Evolutionary conservation across 2,888 invertebrate genomes (phyloP).

Genomic region (Tryphoninae sp.): DNA sequence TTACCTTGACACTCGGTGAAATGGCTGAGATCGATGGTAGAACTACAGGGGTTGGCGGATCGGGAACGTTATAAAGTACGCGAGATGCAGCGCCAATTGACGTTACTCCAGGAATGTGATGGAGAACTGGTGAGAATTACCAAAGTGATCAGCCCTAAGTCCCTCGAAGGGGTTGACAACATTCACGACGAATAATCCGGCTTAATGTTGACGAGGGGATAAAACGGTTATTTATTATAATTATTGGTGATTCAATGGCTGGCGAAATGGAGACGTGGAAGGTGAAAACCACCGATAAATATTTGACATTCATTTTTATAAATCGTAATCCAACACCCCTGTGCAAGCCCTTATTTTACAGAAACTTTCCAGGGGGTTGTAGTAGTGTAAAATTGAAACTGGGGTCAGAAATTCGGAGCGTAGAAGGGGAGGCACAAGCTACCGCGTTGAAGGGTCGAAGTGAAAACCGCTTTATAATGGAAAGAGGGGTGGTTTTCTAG

Average conservation of each 20-base stretch:
- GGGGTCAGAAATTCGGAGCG: constrained; percentile 10
- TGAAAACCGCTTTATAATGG: constrained; percentile 43
- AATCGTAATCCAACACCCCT: constrained; percentile 5
- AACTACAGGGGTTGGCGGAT: constrained; percentile 26
- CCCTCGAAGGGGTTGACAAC: constrained; percentile 32
- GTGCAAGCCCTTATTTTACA: neutral
- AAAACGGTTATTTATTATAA: constrained; percentile 50
- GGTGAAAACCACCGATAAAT: no score
- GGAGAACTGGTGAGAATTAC: constrained; percentile 54
- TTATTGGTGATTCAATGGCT: constrained; percentile 37
- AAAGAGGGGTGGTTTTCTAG: constrained; percentile 17
- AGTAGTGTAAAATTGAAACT: neutral
- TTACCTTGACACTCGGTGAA: constrained; percentile 80
- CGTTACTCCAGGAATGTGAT: constrained; percentile 50
- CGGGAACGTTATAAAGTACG: constrained; percentile 18
- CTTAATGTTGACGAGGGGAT: constrained; percentile 45
- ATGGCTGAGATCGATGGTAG: constrained; percentile 63
- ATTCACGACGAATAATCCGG: constrained; percentile 61
- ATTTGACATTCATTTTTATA: no score
- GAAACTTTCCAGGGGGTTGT: neutral
- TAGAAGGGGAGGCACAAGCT: constrained; percentile 13
- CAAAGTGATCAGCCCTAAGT: constrained; percentile 45
- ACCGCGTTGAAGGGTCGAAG: neutral
- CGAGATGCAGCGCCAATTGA: constrained; percentile 14
- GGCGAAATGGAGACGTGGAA: neutral